Conservation (phyloP, 1,140 invertebrate genomes). For the Bombyx mori region DNA sequence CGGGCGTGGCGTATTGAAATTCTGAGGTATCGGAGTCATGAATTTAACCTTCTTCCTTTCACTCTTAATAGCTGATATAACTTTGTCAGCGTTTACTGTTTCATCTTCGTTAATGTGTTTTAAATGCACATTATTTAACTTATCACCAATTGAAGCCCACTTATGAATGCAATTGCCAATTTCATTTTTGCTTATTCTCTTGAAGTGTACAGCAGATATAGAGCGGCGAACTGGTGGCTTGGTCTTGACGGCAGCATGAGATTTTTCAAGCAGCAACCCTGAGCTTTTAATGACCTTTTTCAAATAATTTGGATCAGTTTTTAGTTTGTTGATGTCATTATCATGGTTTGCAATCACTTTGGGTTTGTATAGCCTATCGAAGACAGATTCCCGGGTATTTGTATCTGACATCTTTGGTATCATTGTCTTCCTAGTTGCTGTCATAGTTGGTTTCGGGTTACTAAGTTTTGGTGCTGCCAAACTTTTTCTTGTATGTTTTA, state of each 20-base stretch:
- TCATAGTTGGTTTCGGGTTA: not conserved
- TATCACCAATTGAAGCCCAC: slow-evolving; percentile 58
- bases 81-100: slow-evolving; percentile 31
- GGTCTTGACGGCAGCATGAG: slow-evolving; percentile 17
- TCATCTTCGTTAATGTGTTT: slow-evolving; percentile 53
- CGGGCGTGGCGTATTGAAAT: slow-evolving; percentile 50
- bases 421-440: not conserved
- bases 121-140: slow-evolving; percentile 43
- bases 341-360: slow-evolving; percentile 29
- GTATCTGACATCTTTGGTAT: not conserved
- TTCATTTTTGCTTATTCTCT: slow-evolving; percentile 48
- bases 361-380: slow-evolving; percentile 58
- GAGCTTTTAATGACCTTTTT: slow-evolving; percentile 39
- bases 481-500: slow-evolving; percentile 4
- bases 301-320: slow-evolving; percentile 37
- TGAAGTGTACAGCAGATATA: slow-evolving; percentile 66
- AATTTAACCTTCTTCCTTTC: slow-evolving; percentile 64
- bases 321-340: slow-evolving; percentile 31
- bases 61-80: slow-evolving; percentile 55
- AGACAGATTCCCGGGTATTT: slow-evolving; percentile 32
- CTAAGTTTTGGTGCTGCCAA: not conserved
- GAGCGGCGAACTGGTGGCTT: slow-evolving; percentile 42
- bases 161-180: slow-evolving; percentile 54
- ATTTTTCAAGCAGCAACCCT: slow-evolving; percentile 34
- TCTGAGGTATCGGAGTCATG: slow-evolving; percentile 37